A percentile compares a stretch with the other conserved stretches of the same genome.
phyloP scores from a whole-genome alignment of 2,113 vertebrate genomes.

The Engystomops pustulosus region DNA sequence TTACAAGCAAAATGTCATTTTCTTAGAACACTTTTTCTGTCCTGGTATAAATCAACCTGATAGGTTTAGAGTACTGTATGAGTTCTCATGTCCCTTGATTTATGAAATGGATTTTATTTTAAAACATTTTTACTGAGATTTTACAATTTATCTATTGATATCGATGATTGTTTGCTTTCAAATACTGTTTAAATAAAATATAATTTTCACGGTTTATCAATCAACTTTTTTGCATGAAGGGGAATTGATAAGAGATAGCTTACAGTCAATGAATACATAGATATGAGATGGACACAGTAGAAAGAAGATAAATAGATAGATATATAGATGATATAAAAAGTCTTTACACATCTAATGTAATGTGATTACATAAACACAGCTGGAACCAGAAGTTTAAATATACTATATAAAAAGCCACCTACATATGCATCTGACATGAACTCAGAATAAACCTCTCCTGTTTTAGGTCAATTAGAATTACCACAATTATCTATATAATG shows the following conservation, averaged over 20 bases:
- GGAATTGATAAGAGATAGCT: background rate
- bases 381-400: no score
- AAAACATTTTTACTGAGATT: slow-evolving; percentile 63
- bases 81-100: slow-evolving; percentile 64
- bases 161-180: slow-evolving; percentile 6
- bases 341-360: no score
- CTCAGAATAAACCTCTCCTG: no score
- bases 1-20: slow-evolving; percentile 72
- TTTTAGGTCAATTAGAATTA: no score
- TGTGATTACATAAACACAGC: no score
- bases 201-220: background rate
- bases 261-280: background rate
- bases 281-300: no score
- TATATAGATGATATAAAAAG: no score
- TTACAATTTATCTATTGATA: slow-evolving; percentile 35
- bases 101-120: slow-evolving; percentile 60
- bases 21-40: slow-evolving; percentile 65
- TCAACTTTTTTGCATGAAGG: background rate
- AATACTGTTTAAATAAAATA: slow-evolving; percentile 15
- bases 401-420: no score
- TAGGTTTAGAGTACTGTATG: slow-evolving; percentile 67
- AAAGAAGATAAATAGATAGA: no score
- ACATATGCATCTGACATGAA: no score
- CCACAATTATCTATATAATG: no score
- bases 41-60: slow-evolving; percentile 67